These are phyloP conservation scores for Malachius bipustulatus DNA, from an alignment of 2,888 invertebrate species.

Conservation along the genomic window DNA sequence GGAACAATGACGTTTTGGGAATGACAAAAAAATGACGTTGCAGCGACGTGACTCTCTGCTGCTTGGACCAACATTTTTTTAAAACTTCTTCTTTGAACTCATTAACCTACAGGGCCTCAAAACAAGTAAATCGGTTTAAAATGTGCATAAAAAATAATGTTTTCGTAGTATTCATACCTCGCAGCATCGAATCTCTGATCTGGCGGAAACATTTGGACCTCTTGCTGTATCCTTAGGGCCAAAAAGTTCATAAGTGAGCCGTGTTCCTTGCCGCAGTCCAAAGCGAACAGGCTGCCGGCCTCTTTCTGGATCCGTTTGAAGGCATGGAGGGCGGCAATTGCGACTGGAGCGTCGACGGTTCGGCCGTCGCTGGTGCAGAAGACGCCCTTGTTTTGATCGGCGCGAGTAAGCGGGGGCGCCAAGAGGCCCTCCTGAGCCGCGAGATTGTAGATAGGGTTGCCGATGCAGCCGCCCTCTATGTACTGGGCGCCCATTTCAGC, in stretches of 20 bases:
- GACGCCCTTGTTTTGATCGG: slow-evolving; percentile 45
- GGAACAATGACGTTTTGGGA: too few species aligned
- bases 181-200: slow-evolving; percentile 58
- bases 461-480: slow-evolving; percentile 59
- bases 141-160: too few species aligned
- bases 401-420: slow-evolving; percentile 44
- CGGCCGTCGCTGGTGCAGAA: slow-evolving; percentile 61
- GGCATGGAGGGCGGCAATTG: slow-evolving; percentile 52
- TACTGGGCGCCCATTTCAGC: slow-evolving; percentile 69
- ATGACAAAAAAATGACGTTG: too few species aligned
- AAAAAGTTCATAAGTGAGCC: slow-evolving; percentile 54
- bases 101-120: too few species aligned
- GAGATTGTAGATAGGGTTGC: slow-evolving; percentile 57
- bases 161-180: slow-evolving; percentile 24
- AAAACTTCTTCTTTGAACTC: too few species aligned
- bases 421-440: slow-evolving; percentile 57
- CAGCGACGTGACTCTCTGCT: too few species aligned
- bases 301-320: slow-evolving; percentile 57
- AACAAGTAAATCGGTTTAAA: too few species aligned
- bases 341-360: slow-evolving; percentile 50
- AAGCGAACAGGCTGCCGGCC: slow-evolving; percentile 48
- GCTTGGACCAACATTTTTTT: too few species aligned
- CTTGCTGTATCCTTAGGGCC: slow-evolving; percentile 54
- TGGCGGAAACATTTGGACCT: slow-evolving; percentile 55
- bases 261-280: slow-evolving; percentile 50